A percentile compares a stretch with the other conserved stretches of the same genome.
phyloP scores from a whole-genome alignment of 2,797 vertebrate genomes.

The Catharus ustulatus region DNA sequence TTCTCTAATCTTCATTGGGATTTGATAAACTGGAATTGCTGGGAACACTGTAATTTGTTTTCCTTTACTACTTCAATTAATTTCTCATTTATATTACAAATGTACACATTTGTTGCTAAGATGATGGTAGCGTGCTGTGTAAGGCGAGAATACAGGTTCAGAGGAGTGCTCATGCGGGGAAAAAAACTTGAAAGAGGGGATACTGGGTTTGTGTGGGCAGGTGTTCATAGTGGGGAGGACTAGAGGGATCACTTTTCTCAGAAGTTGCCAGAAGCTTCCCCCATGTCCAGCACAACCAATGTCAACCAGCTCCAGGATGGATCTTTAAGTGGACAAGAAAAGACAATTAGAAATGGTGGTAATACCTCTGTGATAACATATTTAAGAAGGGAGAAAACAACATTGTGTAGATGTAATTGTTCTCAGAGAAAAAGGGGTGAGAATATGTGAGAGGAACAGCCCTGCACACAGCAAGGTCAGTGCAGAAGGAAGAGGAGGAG shows the following conservation, averaged over 20 bases:
- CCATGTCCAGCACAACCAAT: background rate
- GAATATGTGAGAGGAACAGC: background rate
- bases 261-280: background rate
- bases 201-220: background rate
- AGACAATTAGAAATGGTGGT: background rate
- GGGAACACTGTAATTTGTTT: background rate
- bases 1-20: background rate
- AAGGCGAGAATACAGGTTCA: background rate
- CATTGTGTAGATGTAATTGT: background rate
- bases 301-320: background rate
- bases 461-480: background rate
- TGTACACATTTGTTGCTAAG: background rate
- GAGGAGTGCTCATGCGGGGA: background rate
- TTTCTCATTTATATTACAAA: background rate
- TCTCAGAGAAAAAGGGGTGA: rapidly evolving
- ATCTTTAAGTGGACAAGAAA: background rate
- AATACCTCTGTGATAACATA: background rate
- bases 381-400: background rate
- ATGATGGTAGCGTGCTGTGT: background rate
- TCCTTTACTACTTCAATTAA: background rate
- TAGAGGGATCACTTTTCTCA: background rate
- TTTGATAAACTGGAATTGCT: background rate
- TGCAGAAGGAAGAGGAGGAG: rapidly evolving
- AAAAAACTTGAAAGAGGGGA: background rate
- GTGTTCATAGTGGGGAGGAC: background rate